phyloP scores from a whole-genome alignment of 2,113 vertebrate species.

The Numida meleagris region DNA sequence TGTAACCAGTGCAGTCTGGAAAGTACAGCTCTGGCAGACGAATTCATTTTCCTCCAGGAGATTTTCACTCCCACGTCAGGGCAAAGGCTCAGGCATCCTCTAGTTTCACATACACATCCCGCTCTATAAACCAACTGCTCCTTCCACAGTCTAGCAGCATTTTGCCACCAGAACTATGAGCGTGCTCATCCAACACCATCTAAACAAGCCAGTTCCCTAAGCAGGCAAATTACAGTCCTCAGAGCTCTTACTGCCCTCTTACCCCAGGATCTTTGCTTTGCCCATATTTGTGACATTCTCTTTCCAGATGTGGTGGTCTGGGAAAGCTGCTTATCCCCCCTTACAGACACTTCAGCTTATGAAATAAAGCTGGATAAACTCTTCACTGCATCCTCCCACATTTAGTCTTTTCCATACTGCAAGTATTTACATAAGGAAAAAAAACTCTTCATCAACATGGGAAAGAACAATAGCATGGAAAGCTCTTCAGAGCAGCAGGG shows the following conservation, averaged over 20 bases:
- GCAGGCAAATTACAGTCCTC: background rate
- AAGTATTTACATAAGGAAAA: background rate
- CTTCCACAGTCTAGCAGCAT: background rate
- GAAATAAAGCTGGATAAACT: background rate
- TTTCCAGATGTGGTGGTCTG: background rate
- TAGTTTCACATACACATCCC: background rate
- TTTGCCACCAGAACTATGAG: background rate
- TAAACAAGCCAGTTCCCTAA: background rate
- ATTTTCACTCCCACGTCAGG: background rate
- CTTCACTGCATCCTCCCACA: background rate
- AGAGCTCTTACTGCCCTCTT: background rate
- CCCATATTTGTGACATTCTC: background rate
- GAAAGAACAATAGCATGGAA: background rate
- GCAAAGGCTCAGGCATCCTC: background rate
- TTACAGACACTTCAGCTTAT: background rate
- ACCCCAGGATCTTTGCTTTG: background rate
- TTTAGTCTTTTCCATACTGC: background rate
- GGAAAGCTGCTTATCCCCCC: background rate
- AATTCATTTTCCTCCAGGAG: background rate
- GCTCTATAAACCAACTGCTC: background rate
- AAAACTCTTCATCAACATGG: background rate
- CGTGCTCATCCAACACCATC: background rate
- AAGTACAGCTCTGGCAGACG: background rate
- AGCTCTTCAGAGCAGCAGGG: background rate
- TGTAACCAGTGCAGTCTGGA: background rate